Percentiles rank a stretch among this genome's conserved stretches.
Evolutionary conservation across 37 sponge, comb jelly and placozoan genomes (phyloP).

Genomic region (Tethya wilhelma): DNA sequence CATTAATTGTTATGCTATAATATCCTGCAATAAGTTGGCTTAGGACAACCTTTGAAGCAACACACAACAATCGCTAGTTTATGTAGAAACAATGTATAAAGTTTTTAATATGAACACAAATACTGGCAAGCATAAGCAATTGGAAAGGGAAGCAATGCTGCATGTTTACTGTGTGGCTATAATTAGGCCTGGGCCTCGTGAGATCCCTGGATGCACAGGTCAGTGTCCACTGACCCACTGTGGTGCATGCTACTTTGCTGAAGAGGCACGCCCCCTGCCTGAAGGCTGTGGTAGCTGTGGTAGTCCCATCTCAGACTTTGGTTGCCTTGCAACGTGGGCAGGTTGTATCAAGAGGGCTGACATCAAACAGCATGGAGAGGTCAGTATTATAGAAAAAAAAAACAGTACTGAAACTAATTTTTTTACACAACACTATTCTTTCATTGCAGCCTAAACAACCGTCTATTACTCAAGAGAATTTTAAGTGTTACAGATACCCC

Average conservation of each 20-base stretch:
- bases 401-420: too few species aligned
- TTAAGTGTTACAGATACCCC: constrained; percentile 27
- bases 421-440: background rate
- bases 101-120: too few species aligned
- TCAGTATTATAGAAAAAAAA: too few species aligned
- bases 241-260: constrained; percentile 13
- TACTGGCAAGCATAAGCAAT: too few species aligned
- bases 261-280: background rate
- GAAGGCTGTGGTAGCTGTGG: background rate
- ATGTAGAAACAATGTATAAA: too few species aligned
- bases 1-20: too few species aligned
- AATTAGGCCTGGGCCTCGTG: constrained; percentile 17
- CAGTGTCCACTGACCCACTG: constrained; percentile 18
- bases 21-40: too few species aligned
- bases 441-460: background rate
- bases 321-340: constrained; percentile 8
- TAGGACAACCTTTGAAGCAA: too few species aligned
- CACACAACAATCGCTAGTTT: too few species aligned
- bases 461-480: constrained; percentile 18
- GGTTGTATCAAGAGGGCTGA: constrained; percentile 5
- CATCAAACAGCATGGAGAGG: constrained; percentile 8
- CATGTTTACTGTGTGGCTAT: background rate
- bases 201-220: constrained; percentile 17
- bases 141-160: too few species aligned
- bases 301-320: constrained; percentile 6